phyloP scores from a whole-genome alignment of 2,113 vertebrate species.

The Trogon surrucura region DNA sequence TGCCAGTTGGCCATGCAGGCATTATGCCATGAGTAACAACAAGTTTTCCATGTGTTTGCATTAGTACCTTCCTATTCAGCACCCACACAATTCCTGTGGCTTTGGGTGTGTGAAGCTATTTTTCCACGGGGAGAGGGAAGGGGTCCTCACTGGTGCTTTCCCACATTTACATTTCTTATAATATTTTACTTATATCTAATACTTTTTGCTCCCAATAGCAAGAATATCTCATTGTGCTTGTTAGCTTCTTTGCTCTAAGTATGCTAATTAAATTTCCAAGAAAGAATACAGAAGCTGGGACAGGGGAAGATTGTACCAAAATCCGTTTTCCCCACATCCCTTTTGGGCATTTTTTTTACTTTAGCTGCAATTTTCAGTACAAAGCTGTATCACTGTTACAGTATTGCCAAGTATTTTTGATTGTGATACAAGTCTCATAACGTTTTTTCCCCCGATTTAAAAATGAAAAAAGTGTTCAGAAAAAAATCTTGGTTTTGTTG shows the following conservation, averaged over 20 bases:
- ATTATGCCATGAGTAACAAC: background rate
- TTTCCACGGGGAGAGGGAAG: conserved; percentile 21
- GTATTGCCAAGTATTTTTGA: background rate
- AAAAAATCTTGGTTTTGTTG: background rate
- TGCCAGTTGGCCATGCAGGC: conserved; percentile 10
- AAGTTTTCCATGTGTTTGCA: conserved; percentile 39
- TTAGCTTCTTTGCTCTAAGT: background rate
- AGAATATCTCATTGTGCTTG: background rate
- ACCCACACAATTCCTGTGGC: conserved; percentile 69
- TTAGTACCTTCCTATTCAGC: conserved; percentile 61
- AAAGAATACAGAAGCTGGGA: background rate
- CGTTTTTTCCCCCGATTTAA: background rate
- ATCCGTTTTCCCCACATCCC: background rate
- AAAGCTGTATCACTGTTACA: background rate
- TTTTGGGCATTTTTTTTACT: background rate
- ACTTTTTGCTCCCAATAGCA: background rate
- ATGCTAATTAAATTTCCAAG: background rate
- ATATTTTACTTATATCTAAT: conserved; percentile 28
- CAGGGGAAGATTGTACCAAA: background rate
- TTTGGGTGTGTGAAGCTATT: conserved; percentile 62
- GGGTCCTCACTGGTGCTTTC: conserved; percentile 49
- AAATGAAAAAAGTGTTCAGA: too few relatives aligned
- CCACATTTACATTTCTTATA: conserved; percentile 55
- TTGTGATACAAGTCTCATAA: background rate
- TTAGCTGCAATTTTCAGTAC: background rate